These are phyloP conservation scores for Drepana falcataria DNA, from an alignment of 2,888 invertebrate genomes.

Conservation along the genomic window DNA sequence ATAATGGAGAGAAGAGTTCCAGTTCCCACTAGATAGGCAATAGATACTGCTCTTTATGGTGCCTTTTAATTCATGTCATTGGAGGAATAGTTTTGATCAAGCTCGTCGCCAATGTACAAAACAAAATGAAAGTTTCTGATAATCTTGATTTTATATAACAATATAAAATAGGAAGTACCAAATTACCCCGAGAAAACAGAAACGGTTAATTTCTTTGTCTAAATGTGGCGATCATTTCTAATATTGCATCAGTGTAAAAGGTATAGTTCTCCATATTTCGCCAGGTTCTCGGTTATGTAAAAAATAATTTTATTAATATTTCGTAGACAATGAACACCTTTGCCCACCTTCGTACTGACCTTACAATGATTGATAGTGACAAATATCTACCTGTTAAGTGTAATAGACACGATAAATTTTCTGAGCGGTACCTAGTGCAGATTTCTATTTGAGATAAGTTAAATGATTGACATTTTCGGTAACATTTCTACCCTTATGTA, in stretches of 20 bases:
- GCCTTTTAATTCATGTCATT: too few species aligned
- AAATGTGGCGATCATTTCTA: too few species aligned
- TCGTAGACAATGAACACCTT: constrained; percentile 33
- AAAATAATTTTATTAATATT: background rate
- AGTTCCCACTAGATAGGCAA: too few species aligned
- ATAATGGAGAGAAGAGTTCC: too few species aligned
- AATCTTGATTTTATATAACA: too few species aligned
- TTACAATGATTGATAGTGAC: constrained; percentile 67
- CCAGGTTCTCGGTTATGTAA: background rate
- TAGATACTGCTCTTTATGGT: too few species aligned
- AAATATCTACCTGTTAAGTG: constrained; percentile 37
- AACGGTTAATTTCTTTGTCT: too few species aligned
- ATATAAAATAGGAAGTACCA: too few species aligned
- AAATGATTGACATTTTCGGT: constrained; percentile 17
- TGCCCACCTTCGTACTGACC: constrained; percentile 32
- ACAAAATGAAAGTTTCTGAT: too few species aligned
- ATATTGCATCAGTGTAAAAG: constrained; percentile 8
- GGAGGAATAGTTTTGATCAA: too few species aligned
- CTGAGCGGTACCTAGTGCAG: constrained; percentile 39
- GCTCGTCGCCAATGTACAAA: too few species aligned
- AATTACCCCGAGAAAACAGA: too few species aligned
- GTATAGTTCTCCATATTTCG: background rate
- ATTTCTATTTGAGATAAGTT: constrained; percentile 51
- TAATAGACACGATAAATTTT: constrained; percentile 26
- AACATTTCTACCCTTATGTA: background rate